These are phyloP conservation scores for Psittacara wagleri DNA, from an alignment of 2,113 vertebrate species.

Conservation along the genomic window DNA sequence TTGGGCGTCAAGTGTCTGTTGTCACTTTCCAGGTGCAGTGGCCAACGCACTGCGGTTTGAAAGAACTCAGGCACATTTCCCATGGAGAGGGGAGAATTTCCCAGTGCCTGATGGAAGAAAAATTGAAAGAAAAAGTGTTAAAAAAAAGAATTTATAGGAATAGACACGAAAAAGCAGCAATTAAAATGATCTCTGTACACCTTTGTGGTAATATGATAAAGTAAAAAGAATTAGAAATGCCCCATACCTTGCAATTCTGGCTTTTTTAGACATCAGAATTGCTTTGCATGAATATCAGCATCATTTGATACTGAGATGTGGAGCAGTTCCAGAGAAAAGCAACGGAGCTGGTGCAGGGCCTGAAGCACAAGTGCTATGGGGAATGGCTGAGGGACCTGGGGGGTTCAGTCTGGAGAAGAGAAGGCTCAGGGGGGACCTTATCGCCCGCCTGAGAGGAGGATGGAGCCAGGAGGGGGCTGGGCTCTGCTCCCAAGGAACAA, in stretches of 20 bases:
- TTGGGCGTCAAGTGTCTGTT: not conserved
- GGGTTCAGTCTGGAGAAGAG: not conserved
- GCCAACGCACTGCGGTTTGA: fast-evolving
- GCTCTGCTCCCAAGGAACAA: no score
- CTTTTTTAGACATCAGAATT: not conserved
- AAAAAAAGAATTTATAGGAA: not conserved
- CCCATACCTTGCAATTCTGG: not conserved
- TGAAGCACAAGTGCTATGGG: not conserved
- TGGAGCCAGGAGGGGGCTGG: no score
- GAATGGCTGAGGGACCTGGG: not conserved
- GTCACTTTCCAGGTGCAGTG: not conserved
- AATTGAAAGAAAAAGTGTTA: not conserved
- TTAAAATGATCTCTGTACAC: fast-evolving
- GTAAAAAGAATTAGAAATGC: not conserved
- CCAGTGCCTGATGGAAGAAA: not conserved
- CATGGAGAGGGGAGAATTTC: not conserved
- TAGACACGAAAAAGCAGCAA: not conserved
- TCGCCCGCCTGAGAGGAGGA: no score
- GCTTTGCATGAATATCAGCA: not conserved
- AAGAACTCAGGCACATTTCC: fast-evolving
- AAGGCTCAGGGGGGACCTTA: not conserved
- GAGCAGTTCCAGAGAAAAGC: not conserved
- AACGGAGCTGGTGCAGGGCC: not conserved
- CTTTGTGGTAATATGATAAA: no score
- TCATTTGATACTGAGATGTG: not conserved